These are phyloP conservation scores for Esox lucius DNA, from an alignment of 2,797 vertebrate species.

Conservation along the genomic window DNA sequence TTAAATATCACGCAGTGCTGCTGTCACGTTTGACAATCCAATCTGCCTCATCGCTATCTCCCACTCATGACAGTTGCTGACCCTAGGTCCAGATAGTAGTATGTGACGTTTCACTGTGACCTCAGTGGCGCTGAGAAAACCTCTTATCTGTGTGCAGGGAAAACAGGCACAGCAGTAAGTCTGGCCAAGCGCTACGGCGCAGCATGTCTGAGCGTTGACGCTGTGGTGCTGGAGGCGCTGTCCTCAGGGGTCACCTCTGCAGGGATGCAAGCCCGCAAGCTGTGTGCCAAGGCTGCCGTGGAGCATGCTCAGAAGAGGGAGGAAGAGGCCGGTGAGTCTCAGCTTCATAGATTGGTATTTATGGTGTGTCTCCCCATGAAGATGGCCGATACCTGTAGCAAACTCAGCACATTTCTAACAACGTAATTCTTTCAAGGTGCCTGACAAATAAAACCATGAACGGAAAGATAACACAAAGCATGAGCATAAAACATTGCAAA, in stretches of 20 bases:
- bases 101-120: no score
- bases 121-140: no score
- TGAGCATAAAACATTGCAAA: no score
- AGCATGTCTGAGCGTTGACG: conserved; percentile 77
- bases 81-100: no score
- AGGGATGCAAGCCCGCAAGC: conserved; percentile 71
- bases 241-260: conserved; percentile 58
- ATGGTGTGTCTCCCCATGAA: background rate
- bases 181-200: conserved; percentile 77
- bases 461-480: no score
- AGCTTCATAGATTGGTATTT: background rate
- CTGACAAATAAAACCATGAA: no score
- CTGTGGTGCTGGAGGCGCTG: conserved; percentile 78
- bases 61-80: no score
- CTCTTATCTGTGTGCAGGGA: conserved; percentile 66
- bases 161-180: conserved; percentile 64
- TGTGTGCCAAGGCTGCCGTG: conserved; percentile 69
- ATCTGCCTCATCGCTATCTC: no score
- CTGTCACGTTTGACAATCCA: no score
- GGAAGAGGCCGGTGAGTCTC: conserved; percentile 69
- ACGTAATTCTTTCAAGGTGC: no score
- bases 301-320: conserved; percentile 59
- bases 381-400: background rate
- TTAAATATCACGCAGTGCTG: no score
- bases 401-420: background rate